Evolutionary conservation across 1,140 invertebrate genomes (phyloP).

Genomic region (Drosophila teissieri): DNA sequence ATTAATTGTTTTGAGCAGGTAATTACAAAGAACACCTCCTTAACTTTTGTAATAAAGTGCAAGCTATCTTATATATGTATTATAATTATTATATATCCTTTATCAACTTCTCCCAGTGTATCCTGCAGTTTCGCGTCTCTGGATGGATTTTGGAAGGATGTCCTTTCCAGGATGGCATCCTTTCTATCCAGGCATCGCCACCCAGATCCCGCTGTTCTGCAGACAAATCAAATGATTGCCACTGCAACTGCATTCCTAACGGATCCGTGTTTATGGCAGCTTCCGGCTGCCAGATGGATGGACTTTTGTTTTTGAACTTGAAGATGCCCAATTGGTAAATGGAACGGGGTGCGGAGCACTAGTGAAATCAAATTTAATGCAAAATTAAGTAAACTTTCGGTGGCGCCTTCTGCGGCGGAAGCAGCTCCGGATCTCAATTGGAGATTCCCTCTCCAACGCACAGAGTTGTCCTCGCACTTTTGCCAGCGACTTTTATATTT

Average conservation of each 20-base stretch:
- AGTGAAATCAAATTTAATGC: slow-evolving; percentile 73
- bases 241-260: background rate
- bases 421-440: background rate
- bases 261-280: slow-evolving; percentile 26
- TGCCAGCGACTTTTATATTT: slow-evolving; percentile 7
- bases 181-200: background rate
- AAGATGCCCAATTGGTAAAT: background rate
- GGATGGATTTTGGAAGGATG: no score
- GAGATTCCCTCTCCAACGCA: background rate
- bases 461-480: background rate
- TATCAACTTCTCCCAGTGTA: background rate
- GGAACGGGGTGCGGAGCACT: slow-evolving; percentile 1
- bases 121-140: no score
- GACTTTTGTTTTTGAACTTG: background rate
- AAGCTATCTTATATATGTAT: no score
- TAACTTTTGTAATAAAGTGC: no score
- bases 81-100: no score
- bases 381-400: slow-evolving; percentile 78
- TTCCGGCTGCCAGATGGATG: slow-evolving; percentile 20
- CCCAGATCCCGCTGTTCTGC: background rate
- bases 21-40: no score
- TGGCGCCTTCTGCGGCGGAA: slow-evolving; percentile 26
- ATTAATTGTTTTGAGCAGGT: background rate
- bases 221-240: slow-evolving; percentile 6
- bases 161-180: no score